These are phyloP conservation scores for Arctocebus calabarensis DNA, from an alignment of 2,797 vertebrate species.

Conservation along the genomic window DNA sequence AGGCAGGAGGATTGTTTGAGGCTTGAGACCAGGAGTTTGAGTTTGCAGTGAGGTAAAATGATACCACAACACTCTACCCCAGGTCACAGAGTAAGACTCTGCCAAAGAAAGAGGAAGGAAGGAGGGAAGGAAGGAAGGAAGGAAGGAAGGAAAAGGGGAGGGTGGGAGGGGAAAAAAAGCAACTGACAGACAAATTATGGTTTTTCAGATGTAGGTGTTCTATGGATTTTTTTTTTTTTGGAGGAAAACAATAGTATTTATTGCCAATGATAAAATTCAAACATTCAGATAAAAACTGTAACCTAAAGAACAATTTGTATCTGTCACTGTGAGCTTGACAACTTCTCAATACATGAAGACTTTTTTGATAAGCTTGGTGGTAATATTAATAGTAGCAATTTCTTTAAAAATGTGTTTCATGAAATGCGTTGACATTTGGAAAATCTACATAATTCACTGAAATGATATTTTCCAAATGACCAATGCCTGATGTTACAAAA, in stretches of 20 bases:
- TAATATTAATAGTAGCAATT: background rate
- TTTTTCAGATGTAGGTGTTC: background rate
- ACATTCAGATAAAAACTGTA: background rate
- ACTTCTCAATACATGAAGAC: background rate
- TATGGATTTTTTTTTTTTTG: background rate
- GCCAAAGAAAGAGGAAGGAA: too few species aligned
- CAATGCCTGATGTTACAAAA: background rate
- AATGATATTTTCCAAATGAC: constrained; percentile 39
- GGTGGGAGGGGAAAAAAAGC: background rate
- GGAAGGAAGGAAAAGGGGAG: too few species aligned
- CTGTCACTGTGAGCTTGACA: background rate
- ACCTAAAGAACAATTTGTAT: constrained; percentile 26
- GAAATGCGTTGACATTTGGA: constrained; percentile 14
- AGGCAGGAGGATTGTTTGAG: too few species aligned
- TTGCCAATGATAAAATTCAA: constrained; percentile 40
- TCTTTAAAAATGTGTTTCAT: background rate
- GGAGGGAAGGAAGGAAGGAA: too few species aligned
- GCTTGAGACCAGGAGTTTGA: too few species aligned
- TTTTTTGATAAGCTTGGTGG: constrained; percentile 11
- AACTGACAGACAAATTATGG: background rate
- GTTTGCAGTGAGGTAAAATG: too few species aligned
- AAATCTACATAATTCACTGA: background rate
- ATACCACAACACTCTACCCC: too few species aligned
- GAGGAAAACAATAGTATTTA: constrained; percentile 13
- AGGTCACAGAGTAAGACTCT: too few species aligned